Base-by-base conservation (phyloP, 2,113 vertebrate genomes). In the Hepsetus odoe region DNA sequence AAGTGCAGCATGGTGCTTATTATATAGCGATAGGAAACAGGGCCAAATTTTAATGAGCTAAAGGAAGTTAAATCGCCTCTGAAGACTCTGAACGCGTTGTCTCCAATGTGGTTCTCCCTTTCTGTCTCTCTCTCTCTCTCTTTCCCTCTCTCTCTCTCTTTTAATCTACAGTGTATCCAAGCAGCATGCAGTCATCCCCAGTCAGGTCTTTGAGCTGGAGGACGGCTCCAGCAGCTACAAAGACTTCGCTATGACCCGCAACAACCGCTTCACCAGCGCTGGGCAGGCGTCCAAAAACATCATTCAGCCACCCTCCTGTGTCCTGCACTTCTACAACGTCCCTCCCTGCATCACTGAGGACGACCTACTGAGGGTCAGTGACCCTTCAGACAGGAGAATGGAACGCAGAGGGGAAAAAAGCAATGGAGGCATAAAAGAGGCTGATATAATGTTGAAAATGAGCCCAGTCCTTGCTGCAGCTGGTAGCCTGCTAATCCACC, bases 201-300 rank as follows among this genome's bases (percentile, higher is more conserved):
- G 97, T 86, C 97, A 98, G 90, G 97, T 98, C 86, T 99, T 97
- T 88, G 96, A 85, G 76, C 44, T 85, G 62, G 79, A 79, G 24
- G 81, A 83, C 14, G 81, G 84, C 42, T 74, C 84, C 28, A 97
- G 96, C 91, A 99, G 97, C 90, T 99, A 98, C 73, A 97, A 98
- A 85, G 97, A 99, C 92, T 99, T 98, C 77, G 94, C 96, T 83
- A 97, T 98, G 96, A 98, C 96, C 67, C 95, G 97, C 83, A 98
- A 99, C 84, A 99, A 99, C 87, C 95, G 97, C 28, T 99, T 99
- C 89, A 97, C 95, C 86, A 98, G 96, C 70, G 96, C 95, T 6
- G 97, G 96, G 20, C 97, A 98, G 76, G 97, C 96, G 3, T 97
- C 97, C 74, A 99, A 98, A 87, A 99, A 99, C 88, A 98, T 98